Base-by-base conservation (phyloP, 2,888 invertebrate genomes). In the Xestia ashworthii region DNA sequence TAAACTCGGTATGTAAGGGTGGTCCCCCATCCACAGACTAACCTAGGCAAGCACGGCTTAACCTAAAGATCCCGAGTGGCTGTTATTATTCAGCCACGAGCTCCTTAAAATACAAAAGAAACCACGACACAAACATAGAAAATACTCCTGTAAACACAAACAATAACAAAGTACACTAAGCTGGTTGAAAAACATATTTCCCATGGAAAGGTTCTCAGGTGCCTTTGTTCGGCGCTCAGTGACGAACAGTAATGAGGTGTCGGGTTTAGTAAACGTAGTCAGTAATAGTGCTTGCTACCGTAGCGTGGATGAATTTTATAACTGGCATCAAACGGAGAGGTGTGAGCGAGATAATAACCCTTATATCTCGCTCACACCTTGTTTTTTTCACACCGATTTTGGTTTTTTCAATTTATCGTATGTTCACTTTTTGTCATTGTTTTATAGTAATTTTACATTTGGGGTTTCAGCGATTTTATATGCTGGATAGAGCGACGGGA, bases 191-290 rank as follows among this genome's bases (percentile, higher is more conserved):
- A 81, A 71, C 65, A 53, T 71, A 60, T 83, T 84, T 71, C 58
- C 81, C 60, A 44, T 41, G 71, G 71, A 19, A 64, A 69, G 53
- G 53, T 69, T 71, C 44, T 38, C 82, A 78, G 86, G 66, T 83
- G 53, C 82, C 72, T 83, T 85, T 83, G 83, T 84, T 78, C 67
- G 46, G 53, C 64, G 68, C 48, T 69, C 25, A 44, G 72, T 84
- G 79, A 84, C 78, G 72, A 71, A 73, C 83, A 68, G 79, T 84
- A 84, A 85, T 84, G 86, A 84, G 86, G 83, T 84, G 83, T 84
- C 86, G 74, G 72, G 83, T 82, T 85, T 85, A 67, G 85, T 85
- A 75, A 84, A 82, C 70, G 86, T 74, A 74, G 70, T 72, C 4
- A 14, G 60, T 71, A 81, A 75, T 62, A 79, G 84, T 68, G 58